Base-by-base conservation (phyloP, 2,113 vertebrate genomes). In the Pungitius pungitius region DNA sequence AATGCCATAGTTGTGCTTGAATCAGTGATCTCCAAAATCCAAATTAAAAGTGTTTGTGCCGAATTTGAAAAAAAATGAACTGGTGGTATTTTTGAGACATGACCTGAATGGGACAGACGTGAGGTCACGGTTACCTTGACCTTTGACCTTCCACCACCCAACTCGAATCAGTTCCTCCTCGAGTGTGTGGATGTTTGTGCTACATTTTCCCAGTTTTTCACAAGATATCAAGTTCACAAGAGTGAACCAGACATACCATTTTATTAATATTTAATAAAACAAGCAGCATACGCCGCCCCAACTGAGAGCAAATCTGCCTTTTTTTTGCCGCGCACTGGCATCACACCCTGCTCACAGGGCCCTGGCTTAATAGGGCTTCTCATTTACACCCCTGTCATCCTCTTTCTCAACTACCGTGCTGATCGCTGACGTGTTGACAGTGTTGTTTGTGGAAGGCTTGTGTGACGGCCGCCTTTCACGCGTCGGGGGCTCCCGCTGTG, bases 301-400 rank as follows among this genome's bases (percentile, higher is more conserved):
- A 7, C 58, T 61, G 47, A 55, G 59, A 68, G 24, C 42, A 73
- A 59, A 47, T 60, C 65, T 84, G 78, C 35, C 22, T 70, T 51
- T 70, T 55, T 79, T n/a, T n/a, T n/a, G 43, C 54, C 69, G 62
- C 71, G 8, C 42, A 60, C 63, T 26, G 40, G 60, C 65, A 61
- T 69, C 74, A 20, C 56, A 57, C 68, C 51, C 39, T 27, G 37
- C 37, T 73, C 61, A 65, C 80, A 69, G 33, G 39, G 52, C 43
- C 37, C 58, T 12, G n/a, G 27, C 73, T 47, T 72, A 80, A 78
- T 24, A 56, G 59, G 47, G 57, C 58, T 42, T 73, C 76, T 82
- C 73, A 78, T 86, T 86, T 72, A 68, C 88, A 80, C 86, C 81
- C 68, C 65, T 75, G 65, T 80, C 80, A 70, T 75, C 73, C 69